These are phyloP conservation scores for Mormyrus hasselquistii DNA, from an alignment of 2,797 vertebrate genomes.

Conservation along the genomic window DNA sequence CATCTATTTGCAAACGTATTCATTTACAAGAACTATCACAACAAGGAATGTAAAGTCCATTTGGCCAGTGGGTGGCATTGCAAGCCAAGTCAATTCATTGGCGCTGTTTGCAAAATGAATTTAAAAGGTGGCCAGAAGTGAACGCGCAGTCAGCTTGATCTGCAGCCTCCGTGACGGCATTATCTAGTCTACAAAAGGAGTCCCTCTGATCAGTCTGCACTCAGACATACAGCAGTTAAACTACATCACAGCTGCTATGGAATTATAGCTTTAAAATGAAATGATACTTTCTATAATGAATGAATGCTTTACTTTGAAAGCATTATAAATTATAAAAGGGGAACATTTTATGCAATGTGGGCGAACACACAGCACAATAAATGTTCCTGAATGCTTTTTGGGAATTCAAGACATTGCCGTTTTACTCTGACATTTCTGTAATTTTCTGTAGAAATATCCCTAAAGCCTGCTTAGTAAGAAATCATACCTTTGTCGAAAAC, in stretches of 20 bases:
- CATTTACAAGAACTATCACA: background rate
- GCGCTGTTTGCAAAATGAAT: background rate
- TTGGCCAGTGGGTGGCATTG: constrained; percentile 17
- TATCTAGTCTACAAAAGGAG: background rate
- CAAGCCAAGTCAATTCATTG: background rate
- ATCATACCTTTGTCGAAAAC: background rate
- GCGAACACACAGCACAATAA: background rate
- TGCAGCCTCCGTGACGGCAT: background rate
- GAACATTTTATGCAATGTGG: background rate
- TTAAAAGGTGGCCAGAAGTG: background rate
- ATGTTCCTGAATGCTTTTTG: background rate
- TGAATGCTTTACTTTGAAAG: background rate
- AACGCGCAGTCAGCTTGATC: background rate
- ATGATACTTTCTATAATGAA: background rate
- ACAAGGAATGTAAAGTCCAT: background rate
- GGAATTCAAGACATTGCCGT: background rate
- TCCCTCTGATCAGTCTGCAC: background rate
- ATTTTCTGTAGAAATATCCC: background rate
- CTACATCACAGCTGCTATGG: background rate
- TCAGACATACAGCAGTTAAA: background rate
- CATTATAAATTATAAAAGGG: background rate
- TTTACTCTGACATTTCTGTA: background rate
- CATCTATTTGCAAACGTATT: background rate
- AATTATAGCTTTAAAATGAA: background rate
- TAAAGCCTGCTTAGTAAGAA: background rate